Percentiles rank a stretch among this genome's conserved stretches.
Conservation (phyloP, 2,797 vertebrate genomes). For the Heliangelus exortis region DNA sequence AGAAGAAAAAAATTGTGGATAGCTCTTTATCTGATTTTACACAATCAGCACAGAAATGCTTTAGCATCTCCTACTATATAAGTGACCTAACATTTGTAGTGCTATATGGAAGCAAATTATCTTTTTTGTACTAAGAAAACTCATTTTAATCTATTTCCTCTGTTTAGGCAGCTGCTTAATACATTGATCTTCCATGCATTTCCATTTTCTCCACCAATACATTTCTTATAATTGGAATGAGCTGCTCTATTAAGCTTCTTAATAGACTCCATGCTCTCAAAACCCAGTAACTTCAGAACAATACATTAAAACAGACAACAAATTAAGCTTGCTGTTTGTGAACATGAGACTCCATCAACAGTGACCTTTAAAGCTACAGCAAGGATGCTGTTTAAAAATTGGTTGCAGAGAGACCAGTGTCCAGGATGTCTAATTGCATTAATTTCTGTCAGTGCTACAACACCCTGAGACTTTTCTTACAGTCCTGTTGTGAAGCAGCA, state of each 20-base stretch:
- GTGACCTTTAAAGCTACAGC: slow-evolving; percentile 56
- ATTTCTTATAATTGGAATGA: slow-evolving; percentile 66
- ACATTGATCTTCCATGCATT: slow-evolving; percentile 50
- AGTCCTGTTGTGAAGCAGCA: neutral
- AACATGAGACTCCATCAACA: slow-evolving; percentile 6
- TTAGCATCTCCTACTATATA: neutral
- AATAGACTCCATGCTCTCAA: slow-evolving; percentile 63
- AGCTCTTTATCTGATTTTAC: neutral
- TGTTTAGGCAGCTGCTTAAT: slow-evolving; percentile 21
- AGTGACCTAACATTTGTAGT: neutral
- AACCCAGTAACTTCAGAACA: slow-evolving; percentile 48
- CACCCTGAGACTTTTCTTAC: neutral
- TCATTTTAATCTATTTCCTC: slow-evolving; percentile 29
- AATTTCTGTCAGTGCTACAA: neutral
- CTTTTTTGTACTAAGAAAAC: neutral
- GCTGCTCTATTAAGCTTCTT: slow-evolving; percentile 65
- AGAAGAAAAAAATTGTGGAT: neutral
- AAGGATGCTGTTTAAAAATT: neutral
- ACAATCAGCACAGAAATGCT: neutral
- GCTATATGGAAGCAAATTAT: neutral
- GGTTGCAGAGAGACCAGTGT: neutral
- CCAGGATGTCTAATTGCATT: neutral
- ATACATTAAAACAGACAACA: slow-evolving; percentile 62
- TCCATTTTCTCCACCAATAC: slow-evolving; percentile 57
- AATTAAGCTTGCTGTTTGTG: slow-evolving; percentile 25